A percentile compares a stretch with the other conserved stretches of the same genome.
These are phyloP conservation scores for Hippoglossus stenolepis DNA, from an alignment of 2,113 vertebrate species.

Conservation along the genomic window DNA sequence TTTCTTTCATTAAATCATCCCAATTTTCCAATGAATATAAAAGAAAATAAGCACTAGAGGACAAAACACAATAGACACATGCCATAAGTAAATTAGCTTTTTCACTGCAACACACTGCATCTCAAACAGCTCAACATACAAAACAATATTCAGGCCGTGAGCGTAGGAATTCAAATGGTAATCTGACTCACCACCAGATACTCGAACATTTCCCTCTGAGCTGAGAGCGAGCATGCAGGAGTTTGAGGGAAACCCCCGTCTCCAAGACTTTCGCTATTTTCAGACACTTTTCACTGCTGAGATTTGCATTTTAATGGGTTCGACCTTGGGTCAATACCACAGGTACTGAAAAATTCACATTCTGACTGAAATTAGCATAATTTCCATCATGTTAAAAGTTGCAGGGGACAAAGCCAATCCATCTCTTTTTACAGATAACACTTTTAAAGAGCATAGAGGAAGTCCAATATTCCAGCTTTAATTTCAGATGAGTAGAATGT, in stretches of 20 bases:
- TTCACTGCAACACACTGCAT: slow-evolving; percentile 49
- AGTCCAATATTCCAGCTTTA: slow-evolving; percentile 61
- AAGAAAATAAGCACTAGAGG: background rate
- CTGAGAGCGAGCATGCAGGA: slow-evolving; percentile 45
- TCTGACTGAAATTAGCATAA: slow-evolving; percentile 84
- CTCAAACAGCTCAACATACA: slow-evolving; percentile 36
- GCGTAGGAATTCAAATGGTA: slow-evolving; percentile 39
- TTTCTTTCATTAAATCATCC: background rate
- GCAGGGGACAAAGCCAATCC: slow-evolving; percentile 77
- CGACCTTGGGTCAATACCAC: slow-evolving; percentile 83
- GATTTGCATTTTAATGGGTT: slow-evolving; percentile 88
- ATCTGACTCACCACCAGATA: slow-evolving; percentile 13
- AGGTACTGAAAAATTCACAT: slow-evolving; percentile 81
- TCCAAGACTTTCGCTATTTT: slow-evolving; percentile 67
- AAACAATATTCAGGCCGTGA: slow-evolving; percentile 41
- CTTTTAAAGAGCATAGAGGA: slow-evolving; percentile 51
- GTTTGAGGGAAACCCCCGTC: slow-evolving; percentile 63
- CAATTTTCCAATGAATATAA: background rate
- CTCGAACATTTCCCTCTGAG: slow-evolving; percentile 36
- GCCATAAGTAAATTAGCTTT: slow-evolving; percentile 28
- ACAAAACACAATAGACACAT: slow-evolving; percentile 17
- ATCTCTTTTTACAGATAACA: slow-evolving; percentile 76
- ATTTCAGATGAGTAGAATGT: slow-evolving; percentile 48
- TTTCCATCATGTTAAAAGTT: slow-evolving; percentile 83
- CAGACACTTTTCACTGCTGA: slow-evolving; percentile 75